phyloP scores from a whole-genome alignment of 2,113 vertebrate genomes.

The Panurus biarmicus region DNA sequence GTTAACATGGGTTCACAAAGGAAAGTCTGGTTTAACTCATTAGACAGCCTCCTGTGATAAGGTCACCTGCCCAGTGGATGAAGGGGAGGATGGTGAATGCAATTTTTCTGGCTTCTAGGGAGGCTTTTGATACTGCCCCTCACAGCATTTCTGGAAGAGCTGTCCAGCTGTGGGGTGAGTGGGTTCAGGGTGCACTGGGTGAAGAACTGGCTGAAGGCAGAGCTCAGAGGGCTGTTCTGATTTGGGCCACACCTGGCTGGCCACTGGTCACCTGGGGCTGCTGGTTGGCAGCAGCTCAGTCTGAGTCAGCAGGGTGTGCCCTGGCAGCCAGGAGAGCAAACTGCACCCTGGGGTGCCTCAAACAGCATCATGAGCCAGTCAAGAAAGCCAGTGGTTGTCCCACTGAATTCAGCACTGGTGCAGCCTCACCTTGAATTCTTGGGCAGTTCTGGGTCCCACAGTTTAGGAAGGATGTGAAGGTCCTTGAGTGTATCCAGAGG shows the following conservation, averaged over 20 bases:
- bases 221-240: neutral
- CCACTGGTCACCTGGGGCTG: neutral
- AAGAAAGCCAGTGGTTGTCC: neutral
- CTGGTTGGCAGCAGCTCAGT: neutral
- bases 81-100: neutral
- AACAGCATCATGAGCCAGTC: neutral
- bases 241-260: neutral
- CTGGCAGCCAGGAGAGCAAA: neutral
- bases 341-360: neutral
- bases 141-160: neutral
- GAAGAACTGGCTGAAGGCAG: neutral
- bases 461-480: neutral
- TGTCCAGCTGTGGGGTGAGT: neutral
- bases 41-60: neutral
- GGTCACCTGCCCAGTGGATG: neutral
- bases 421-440: neutral
- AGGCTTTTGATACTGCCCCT: neutral
- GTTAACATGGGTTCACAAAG: neutral
- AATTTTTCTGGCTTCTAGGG: neutral
- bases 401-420: neutral
- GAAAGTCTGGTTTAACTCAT: neutral
- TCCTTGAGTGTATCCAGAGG: neutral
- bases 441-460: neutral
- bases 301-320: neutral
- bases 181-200: neutral